Evolutionary conservation across 1,140 invertebrate species (phyloP).

Genomic region (Zaprionus taronus): DNA sequence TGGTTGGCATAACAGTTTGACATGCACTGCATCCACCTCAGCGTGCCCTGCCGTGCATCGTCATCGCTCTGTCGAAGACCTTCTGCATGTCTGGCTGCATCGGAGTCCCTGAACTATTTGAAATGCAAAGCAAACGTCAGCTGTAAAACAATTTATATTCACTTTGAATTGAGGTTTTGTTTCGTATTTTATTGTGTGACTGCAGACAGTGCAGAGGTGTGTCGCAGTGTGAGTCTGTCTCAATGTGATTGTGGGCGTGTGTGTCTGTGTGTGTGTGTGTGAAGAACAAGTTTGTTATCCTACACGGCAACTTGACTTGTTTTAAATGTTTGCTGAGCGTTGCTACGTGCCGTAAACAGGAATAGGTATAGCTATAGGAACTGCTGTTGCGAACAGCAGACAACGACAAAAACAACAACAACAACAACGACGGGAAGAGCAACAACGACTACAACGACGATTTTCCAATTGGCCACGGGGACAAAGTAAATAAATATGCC

Average conservation of each 20-base stretch:
- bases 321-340: constrained; percentile 78
- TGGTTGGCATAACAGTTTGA: constrained; percentile 26
- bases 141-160: constrained; percentile 83
- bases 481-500: constrained; percentile 64
- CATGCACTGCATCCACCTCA: constrained; percentile 14
- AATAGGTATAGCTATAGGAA: constrained; percentile 34
- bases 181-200: constrained; percentile 69
- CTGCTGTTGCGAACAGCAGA: not conserved
- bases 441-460: constrained; percentile 27
- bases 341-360: constrained; percentile 74
- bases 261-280: constrained; percentile 39
- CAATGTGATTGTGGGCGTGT: not conserved
- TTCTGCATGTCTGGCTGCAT: constrained; percentile 27
- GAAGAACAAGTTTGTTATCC: constrained; percentile 54
- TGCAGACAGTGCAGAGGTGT: constrained; percentile 30
- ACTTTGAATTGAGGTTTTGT: constrained; percentile 82
- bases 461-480: constrained; percentile 55
- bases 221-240: not conserved
- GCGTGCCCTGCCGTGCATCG: not conserved
- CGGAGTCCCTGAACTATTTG: constrained; percentile 59
- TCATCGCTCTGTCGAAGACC: not conserved
- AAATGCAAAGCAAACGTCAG: constrained; percentile 81
- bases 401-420: too few relatives aligned
- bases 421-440: not conserved
- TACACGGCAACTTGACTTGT: constrained; percentile 67